Percentiles rank a stretch among this genome's conserved stretches.
Evolutionary conservation across 2,888 invertebrate genomes (phyloP).

Genomic region (Hyalella azteca): DNA sequence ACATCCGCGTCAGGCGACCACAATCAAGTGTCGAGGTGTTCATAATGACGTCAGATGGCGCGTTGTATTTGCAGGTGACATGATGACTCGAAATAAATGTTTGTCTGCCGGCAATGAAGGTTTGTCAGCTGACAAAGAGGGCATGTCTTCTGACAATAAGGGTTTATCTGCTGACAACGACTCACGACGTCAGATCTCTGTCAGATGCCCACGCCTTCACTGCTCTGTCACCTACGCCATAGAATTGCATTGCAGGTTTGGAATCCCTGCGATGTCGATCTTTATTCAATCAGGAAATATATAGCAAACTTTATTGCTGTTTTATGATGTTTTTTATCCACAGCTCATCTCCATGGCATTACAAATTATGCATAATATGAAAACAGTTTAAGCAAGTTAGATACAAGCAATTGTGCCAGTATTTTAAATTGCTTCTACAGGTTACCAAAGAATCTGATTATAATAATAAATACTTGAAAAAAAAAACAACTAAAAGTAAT

Average conservation of each 20-base stretch:
- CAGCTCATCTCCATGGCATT: not conserved
- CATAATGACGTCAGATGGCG: not conserved
- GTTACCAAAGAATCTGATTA: too few relatives aligned
- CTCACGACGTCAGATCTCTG: not conserved
- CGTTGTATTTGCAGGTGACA: constrained; percentile 23
- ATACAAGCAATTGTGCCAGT: too few relatives aligned
- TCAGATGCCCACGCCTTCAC: not conserved
- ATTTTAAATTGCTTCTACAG: too few relatives aligned
- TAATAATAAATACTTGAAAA: too few relatives aligned
- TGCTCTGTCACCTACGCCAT: not conserved
- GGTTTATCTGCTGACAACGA: not conserved
- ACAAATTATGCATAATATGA: too few relatives aligned
- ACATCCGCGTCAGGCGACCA: not conserved
- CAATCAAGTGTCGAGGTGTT: constrained; percentile 15
- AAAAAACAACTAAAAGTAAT: too few relatives aligned
- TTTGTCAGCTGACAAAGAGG: too few relatives aligned
- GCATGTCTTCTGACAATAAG: too few relatives aligned
- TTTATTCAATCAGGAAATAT: not conserved
- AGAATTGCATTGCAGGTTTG: not conserved
- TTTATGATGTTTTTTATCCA: not conserved
- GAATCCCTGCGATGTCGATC: not conserved
- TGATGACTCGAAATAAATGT: constrained; percentile 27
- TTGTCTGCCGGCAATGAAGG: too few relatives aligned
- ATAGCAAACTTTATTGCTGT: not conserved
- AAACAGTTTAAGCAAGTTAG: too few relatives aligned